Evolutionary conservation across 1,140 invertebrate genomes (phyloP), one percentile per base, ranked within the genome.

Genomic region (Drosophila virilis): DNA sequence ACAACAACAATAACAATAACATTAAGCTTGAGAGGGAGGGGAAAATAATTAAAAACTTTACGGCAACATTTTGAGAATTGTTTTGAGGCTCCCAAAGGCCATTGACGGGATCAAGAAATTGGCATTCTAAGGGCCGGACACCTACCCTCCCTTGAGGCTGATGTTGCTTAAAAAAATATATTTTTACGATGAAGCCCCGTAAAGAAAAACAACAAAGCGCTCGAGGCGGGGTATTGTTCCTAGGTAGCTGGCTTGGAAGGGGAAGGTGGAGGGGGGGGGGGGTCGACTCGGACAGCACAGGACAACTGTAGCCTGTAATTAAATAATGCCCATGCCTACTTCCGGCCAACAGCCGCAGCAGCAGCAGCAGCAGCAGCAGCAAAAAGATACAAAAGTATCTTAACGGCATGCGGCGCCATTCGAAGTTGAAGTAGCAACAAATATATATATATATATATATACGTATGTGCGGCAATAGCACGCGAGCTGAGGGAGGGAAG

Each of bases 1-100:
- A n/a, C n/a, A n/a, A 62, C 22, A 62, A 65, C 13, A 65, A 50
- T 50, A 60, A 55, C 38, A 28, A 43, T 33, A 61, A 37, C 13
- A 28, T 42, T n/a, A 13, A 35, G 28, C 58, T n/a, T n/a, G 50
- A 17, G 59, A 22, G 22, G 2, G 22, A 17, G 59, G 38, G 12
- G 15, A 57, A 78, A 84, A 80, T 88, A 88, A 88, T 88, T 88
- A 88, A 88, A 88, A 88, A 89, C 52, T 74, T 80, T 72, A 40
- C 9, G 42, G 10, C 43, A 70, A 58, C 15, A 54, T 51, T 71
- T 67, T 2, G 10, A 62, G 68, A 86, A 82, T 86, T 86, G 75
- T 86, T 82, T 22, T 54, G 82, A 82, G 71, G 75, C 68, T 85
- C 82, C 83, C 82, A 69, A 59, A 76, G 82, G 78, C 79, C 67